Evolutionary conservation across 2,888 invertebrate species (phyloP).

Genomic region (Crematogaster levior): DNA sequence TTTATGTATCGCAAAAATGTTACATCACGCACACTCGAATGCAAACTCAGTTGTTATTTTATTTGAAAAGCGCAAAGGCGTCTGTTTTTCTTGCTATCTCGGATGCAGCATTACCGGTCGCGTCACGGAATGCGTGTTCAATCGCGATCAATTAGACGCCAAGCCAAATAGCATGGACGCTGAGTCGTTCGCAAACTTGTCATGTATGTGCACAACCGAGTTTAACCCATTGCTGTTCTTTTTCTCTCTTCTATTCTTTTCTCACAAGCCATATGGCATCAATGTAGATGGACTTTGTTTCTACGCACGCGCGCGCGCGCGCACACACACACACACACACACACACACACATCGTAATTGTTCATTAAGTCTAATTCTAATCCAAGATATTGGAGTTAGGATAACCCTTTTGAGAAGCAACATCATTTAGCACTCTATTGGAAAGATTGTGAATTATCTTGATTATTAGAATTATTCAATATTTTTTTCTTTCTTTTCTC

Average conservation of each 20-base stretch:
- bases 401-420: not conserved
- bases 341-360: constrained; percentile 69
- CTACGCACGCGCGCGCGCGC: too few species aligned
- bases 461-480: not conserved
- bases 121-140: constrained; percentile 57
- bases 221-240: constrained; percentile 43
- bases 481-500: not conserved
- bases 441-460: not conserved
- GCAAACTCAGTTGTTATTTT: not conserved
- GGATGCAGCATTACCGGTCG: constrained; percentile 46
- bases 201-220: constrained; percentile 47
- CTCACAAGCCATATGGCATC: constrained; percentile 63
- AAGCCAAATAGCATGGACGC: constrained; percentile 67
- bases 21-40: not conserved
- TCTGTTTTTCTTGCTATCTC: constrained; percentile 30
- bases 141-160: constrained; percentile 69
- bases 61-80: not conserved
- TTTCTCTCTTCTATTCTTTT: constrained; percentile 9
- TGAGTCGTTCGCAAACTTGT: constrained; percentile 63
- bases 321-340: constrained; percentile 2
- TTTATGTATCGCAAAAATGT: constrained; percentile 17
- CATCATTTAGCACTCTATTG: not conserved
- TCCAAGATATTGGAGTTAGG: constrained; percentile 48
- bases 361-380: constrained; percentile 78
- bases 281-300: constrained; percentile 57